These are phyloP conservation scores for Pelagia noctiluca DNA, from an alignment of 30 jellyfish, hydroid and myxozoan species.

Conservation along the genomic window DNA sequence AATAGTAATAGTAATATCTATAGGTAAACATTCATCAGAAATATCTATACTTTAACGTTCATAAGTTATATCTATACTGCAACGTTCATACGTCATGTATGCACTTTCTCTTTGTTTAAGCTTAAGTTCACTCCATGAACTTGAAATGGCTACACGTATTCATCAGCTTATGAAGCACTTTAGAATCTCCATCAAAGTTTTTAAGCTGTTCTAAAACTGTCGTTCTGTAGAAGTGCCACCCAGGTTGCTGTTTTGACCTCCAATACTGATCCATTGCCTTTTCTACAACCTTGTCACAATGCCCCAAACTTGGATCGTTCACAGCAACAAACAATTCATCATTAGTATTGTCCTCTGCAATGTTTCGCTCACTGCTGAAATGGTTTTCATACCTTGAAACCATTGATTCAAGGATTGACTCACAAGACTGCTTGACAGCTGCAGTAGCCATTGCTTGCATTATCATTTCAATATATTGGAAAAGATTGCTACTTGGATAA, in stretches of 20 bases:
- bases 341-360: conserved; percentile 37
- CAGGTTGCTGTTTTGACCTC: conserved; percentile 42
- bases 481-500: conserved; percentile 52
- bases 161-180: conserved; percentile 39
- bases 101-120: background rate
- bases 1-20: too few relatives aligned
- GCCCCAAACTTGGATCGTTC: conserved; percentile 50
- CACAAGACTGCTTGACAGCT: conserved; percentile 24
- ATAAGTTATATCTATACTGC: conserved; percentile 4
- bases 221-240: conserved; percentile 39
- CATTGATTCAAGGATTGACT: too few relatives aligned
- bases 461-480: conserved; percentile 32
- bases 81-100: conserved; percentile 15
- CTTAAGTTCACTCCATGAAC: conserved; percentile 28
- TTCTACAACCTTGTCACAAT: conserved; percentile 45
- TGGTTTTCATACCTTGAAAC: conserved; percentile 40
- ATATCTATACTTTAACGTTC: too few relatives aligned
- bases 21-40: too few relatives aligned
- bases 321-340: conserved; percentile 50
- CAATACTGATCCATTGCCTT: conserved; percentile 41
- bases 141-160: conserved; percentile 39
- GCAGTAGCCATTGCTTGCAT: conserved; percentile 47
- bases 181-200: conserved; percentile 35
- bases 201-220: conserved; percentile 38
- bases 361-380: conserved; percentile 29